phyloP scores from a whole-genome alignment of 2,888 invertebrate genomes.

The Tenthredo notha region DNA sequence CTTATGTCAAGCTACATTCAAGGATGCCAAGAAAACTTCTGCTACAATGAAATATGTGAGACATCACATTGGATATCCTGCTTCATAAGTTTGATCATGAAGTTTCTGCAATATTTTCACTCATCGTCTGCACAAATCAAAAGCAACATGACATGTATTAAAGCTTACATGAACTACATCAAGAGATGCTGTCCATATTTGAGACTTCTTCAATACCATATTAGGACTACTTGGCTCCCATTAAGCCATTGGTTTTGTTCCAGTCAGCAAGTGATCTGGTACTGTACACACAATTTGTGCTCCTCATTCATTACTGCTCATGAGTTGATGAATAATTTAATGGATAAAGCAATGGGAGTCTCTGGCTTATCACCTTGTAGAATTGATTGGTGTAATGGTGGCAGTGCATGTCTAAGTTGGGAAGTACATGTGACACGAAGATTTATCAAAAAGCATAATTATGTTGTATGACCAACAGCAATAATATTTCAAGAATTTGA shows the following conservation, averaged over 20 bases:
- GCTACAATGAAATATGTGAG: background rate
- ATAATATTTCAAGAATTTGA: conserved; percentile 11
- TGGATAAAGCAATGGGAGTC: background rate
- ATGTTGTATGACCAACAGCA: background rate
- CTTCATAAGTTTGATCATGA: background rate
- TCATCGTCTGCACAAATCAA: background rate
- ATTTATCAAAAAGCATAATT: background rate
- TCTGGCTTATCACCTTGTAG: background rate
- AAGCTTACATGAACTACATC: background rate
- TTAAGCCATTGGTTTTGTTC: background rate
- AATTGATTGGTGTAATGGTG: background rate
- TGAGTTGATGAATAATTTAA: background rate
- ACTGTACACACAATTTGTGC: background rate
- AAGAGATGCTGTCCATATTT: background rate
- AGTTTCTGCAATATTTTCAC: background rate
- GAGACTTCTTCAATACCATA: background rate
- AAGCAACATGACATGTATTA: background rate
- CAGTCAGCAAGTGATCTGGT: background rate
- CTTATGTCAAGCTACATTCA: conserved; percentile 1
- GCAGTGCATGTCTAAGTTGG: background rate
- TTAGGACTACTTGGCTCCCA: background rate
- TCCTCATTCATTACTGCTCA: background rate
- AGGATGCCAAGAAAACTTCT: conserved; percentile 5
- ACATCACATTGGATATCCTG: background rate
- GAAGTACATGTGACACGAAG: conserved; percentile 4